A percentile compares a stretch with the other conserved stretches of the same genome.
Conservation (phyloP, 2,888 invertebrate species). For the Molorchus minor region DNA sequence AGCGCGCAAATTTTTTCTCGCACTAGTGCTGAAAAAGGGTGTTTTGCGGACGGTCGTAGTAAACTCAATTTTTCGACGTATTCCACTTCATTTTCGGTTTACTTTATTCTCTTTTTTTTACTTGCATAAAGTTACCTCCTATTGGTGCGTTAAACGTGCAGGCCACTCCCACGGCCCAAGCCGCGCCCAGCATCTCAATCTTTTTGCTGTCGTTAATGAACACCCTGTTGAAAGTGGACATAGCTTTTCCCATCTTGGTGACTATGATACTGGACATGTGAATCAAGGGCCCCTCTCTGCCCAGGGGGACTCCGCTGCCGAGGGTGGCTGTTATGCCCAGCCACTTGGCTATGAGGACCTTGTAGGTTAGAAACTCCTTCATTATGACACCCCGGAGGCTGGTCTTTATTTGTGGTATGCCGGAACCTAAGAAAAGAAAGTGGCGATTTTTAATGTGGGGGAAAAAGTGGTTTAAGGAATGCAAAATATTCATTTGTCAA, state of each 20-base stretch:
- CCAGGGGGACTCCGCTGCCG: slow-evolving; percentile 94
- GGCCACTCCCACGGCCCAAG: slow-evolving; percentile 94
- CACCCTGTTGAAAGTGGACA: slow-evolving; percentile 90
- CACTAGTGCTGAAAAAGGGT: no score
- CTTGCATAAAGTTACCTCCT: slow-evolving; percentile 76
- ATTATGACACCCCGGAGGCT: slow-evolving; percentile 93
- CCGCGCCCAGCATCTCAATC: slow-evolving; percentile 95
- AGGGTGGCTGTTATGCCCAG: slow-evolving; percentile 93
- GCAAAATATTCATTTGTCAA: neutral
- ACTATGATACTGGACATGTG: slow-evolving; percentile 97
- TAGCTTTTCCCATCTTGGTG: slow-evolving; percentile 86
- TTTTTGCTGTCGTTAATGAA: slow-evolving; percentile 95
- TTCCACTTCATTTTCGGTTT: no score
- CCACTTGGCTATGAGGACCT: slow-evolving; percentile 89
- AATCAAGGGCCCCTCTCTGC: slow-evolving; percentile 98
- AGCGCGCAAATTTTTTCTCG: no score
- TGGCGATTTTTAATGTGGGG: neutral
- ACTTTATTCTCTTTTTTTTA: no score
- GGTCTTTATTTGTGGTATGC: slow-evolving; percentile 98
- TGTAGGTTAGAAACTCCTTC: slow-evolving; percentile 94
- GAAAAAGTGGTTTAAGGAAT: neutral
- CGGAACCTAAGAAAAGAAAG: slow-evolving; percentile 77
- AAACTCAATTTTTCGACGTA: no score
- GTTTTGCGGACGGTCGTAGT: no score
- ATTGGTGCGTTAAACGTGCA: slow-evolving; percentile 96